Conservation (phyloP, 2,888 invertebrate species). For the Germaria angustata region DNA sequence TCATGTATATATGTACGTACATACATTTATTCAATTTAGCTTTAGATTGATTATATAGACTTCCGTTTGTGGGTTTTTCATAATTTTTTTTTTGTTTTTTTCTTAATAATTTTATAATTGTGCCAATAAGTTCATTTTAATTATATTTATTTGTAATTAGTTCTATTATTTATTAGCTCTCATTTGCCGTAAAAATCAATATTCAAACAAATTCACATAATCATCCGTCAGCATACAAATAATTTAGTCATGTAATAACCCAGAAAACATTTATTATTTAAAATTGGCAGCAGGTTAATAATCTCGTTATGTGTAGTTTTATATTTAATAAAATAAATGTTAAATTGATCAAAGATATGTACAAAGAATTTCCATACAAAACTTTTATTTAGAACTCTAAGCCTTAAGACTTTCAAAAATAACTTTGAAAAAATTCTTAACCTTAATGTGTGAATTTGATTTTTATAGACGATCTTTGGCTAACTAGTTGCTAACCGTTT, state of each 20-base stretch:
- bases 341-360: too few species aligned
- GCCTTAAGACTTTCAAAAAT: too few species aligned
- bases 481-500: too few species aligned
- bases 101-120: slow-evolving; percentile 42
- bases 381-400: too few species aligned
- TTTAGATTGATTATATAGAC: slow-evolving; percentile 30
- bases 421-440: too few species aligned
- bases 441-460: too few species aligned
- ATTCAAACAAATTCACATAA: slow-evolving; percentile 3
- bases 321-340: too few species aligned
- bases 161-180: slow-evolving; percentile 37
- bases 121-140: slow-evolving; percentile 46
- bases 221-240: not conserved
- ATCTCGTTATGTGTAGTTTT: too few species aligned
- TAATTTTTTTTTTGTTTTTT: not conserved
- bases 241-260: not conserved
- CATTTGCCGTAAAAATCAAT: slow-evolving; percentile 14
- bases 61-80: slow-evolving; percentile 2
- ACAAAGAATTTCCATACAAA: too few species aligned
- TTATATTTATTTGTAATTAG: slow-evolving; percentile 43
- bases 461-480: too few species aligned
- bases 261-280: not conserved
- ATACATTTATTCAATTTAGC: slow-evolving; percentile 8
- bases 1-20: not conserved
- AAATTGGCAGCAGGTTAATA: not conserved